A percentile compares a stretch with the other conserved stretches of the same genome.
phyloP scores from a whole-genome alignment of 1,140 invertebrate genomes.

The Himalopsyche phryganea region DNA sequence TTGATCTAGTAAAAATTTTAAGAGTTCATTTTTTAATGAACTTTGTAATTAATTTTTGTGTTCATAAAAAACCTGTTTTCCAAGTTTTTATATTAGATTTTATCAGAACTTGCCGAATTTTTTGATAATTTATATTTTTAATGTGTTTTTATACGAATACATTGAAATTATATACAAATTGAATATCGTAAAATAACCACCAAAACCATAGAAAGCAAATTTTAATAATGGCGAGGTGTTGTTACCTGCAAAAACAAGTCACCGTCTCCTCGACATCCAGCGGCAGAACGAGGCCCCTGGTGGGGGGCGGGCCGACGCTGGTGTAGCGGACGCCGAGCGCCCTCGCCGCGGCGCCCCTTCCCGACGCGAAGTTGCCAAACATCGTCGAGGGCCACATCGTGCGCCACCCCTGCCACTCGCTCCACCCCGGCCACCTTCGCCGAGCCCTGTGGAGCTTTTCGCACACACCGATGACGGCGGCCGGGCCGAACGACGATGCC shows the following conservation, averaged over 20 bases:
- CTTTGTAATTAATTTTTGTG: too few relatives aligned
- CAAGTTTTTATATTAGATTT: too few relatives aligned
- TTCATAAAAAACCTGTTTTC: too few relatives aligned
- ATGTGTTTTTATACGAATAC: too few relatives aligned
- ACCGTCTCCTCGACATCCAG: conserved; percentile 69
- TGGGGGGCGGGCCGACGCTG: conserved; percentile 39
- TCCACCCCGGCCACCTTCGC: conserved; percentile 8
- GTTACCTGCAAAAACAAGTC: conserved; percentile 71
- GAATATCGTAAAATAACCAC: too few relatives aligned
- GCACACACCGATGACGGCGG: not conserved
- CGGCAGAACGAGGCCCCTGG: conserved; percentile 47
- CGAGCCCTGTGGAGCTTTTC: not conserved
- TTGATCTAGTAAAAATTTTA: too few relatives aligned
- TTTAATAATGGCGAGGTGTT: too few relatives aligned
- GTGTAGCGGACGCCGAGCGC: conserved; percentile 51
- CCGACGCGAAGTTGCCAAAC: conserved; percentile 34
- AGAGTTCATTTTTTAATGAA: too few relatives aligned
- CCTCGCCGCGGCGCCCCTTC: conserved; percentile 41
- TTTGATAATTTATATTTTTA: too few relatives aligned
- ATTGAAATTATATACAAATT: too few relatives aligned
- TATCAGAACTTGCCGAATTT: too few relatives aligned
- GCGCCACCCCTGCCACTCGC: conserved; percentile 16
- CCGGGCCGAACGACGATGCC: not conserved
- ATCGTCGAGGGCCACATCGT: conserved; percentile 44
- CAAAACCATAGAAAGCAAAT: too few relatives aligned